Percentiles rank a stretch among this genome's conserved stretches.
These are phyloP conservation scores for Tenebrio molitor DNA, from an alignment of 1,140 invertebrate genomes.

Conservation along the genomic window DNA sequence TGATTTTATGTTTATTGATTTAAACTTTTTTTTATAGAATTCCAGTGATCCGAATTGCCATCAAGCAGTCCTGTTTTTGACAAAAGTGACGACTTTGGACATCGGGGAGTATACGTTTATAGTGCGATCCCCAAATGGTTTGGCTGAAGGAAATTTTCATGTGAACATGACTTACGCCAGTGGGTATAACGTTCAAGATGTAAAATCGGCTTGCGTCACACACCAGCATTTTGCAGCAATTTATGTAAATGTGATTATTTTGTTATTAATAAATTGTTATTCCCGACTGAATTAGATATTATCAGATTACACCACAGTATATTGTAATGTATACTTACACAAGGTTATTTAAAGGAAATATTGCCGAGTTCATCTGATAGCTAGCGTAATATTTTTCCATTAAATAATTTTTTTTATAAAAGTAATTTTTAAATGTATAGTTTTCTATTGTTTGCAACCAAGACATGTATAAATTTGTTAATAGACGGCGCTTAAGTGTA, in stretches of 20 bases:
- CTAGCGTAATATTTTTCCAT: constrained; percentile 35
- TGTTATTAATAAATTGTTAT: constrained; percentile 58
- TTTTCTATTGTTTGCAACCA: constrained; percentile 63
- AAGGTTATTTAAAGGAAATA: constrained; percentile 40
- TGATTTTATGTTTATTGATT: no score
- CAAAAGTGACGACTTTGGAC: constrained; percentile 67
- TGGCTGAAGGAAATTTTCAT: constrained; percentile 69
- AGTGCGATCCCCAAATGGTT: constrained; percentile 68
- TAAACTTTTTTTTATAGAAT: constrained; percentile 67
- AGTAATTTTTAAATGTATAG: constrained; percentile 63
- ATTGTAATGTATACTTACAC: constrained; percentile 44
- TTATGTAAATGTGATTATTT: constrained; percentile 63
- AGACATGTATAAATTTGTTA: constrained; percentile 65
- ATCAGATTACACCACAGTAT: constrained; percentile 39
- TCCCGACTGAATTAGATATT: constrained; percentile 54
- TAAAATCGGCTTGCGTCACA: constrained; percentile 42
- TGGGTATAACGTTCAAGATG: constrained; percentile 61
- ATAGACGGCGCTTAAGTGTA: constrained; percentile 65
- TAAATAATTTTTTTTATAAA: constrained; percentile 42
- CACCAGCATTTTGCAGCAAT: constrained; percentile 53
- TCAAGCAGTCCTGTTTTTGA: constrained; percentile 68
- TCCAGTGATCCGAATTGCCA: constrained; percentile 68
- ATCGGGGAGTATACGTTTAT: constrained; percentile 71
- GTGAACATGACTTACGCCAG: constrained; percentile 71
- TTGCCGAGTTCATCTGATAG: constrained; percentile 30